Evolutionary conservation across 2,113 vertebrate species (phyloP).

Genomic region (Crotalus horridus): DNA sequence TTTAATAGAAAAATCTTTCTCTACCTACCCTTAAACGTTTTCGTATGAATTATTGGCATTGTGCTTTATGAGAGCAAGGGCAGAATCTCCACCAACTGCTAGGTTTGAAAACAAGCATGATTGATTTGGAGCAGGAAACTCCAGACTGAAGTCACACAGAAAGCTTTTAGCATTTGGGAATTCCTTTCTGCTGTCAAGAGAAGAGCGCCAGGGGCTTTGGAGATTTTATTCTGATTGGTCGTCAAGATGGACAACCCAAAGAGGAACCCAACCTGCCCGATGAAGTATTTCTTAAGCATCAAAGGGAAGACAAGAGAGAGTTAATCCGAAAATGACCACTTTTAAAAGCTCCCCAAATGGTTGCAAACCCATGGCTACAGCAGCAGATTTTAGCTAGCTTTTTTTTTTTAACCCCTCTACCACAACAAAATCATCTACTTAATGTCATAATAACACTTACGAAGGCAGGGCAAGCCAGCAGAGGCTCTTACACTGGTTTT

Average conservation of each 20-base stretch:
- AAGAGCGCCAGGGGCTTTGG: conserved; percentile 49
- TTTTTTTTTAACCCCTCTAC: conserved; percentile 2
- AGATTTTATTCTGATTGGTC: conserved; percentile 39
- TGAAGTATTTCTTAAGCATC: conserved; percentile 58
- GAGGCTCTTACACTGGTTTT: conserved; percentile 70
- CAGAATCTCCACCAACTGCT: conserved; percentile 41
- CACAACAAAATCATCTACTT: conserved; percentile 59
- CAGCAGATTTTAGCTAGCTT: conserved; percentile 59
- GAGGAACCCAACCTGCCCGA: conserved; percentile 57
- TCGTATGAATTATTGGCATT: conserved; percentile 2
- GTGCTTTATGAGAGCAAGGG: background rate
- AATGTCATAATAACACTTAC: conserved; percentile 69
- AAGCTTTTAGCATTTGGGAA: conserved; percentile 60
- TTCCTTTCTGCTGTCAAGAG: conserved; percentile 55
- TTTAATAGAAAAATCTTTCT: background rate
- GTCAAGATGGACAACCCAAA: conserved; percentile 63
- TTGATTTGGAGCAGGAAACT: conserved; percentile 60
- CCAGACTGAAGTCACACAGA: conserved; percentile 47
- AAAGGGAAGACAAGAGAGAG: conserved; percentile 58
- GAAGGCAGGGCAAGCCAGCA: conserved; percentile 55
- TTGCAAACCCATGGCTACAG: conserved; percentile 61
- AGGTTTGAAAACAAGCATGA: conserved; percentile 59
- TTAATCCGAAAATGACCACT: conserved; percentile 61
- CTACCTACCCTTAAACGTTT: background rate
- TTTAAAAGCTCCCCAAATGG: conserved; percentile 59